These are phyloP conservation scores for Butorides virescens DNA, from an alignment of 2,113 vertebrate species.

Conservation along the genomic window DNA sequence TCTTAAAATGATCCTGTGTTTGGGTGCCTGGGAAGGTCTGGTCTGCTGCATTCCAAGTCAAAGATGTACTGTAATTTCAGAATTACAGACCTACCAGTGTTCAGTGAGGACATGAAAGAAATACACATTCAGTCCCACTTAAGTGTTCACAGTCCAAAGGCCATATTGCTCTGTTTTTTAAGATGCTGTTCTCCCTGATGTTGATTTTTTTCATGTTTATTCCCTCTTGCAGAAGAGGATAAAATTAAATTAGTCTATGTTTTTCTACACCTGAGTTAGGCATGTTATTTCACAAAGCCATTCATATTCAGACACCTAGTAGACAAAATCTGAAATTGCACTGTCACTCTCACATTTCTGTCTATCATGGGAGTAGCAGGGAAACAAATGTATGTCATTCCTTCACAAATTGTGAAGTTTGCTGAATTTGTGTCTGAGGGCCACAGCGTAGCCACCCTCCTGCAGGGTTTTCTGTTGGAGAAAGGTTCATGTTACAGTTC, in stretches of 20 bases:
- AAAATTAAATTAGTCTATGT: background rate
- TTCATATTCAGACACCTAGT: background rate
- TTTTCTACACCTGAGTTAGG: background rate
- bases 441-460: fast-evolving
- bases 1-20: background rate
- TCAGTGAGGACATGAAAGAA: background rate
- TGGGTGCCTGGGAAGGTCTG: background rate
- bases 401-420: background rate
- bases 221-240: background rate
- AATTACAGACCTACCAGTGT: background rate
- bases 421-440: background rate
- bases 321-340: background rate
- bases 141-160: background rate
- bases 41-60: background rate
- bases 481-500: background rate
- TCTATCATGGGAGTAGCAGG: background rate
- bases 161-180: background rate
- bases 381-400: background rate
- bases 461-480: background rate
- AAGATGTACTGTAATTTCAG: background rate
- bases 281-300: background rate
- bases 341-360: background rate
- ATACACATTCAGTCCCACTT: background rate
- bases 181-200: background rate
- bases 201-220: background rate